phyloP scores from a whole-genome alignment of 2,797 vertebrate species.

The Morelia viridis region DNA sequence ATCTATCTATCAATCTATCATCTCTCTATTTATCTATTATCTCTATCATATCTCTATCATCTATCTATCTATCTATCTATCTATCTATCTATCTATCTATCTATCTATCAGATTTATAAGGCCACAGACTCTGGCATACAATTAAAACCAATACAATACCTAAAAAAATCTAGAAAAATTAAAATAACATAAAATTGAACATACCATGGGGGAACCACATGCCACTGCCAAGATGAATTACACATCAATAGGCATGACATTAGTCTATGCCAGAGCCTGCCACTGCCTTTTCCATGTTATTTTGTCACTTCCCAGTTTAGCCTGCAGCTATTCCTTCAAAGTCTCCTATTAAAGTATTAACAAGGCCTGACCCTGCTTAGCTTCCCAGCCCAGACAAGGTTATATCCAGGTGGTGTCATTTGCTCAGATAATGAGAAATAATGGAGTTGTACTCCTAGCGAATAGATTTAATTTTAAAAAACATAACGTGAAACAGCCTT shows the following conservation, averaged over 20 bases:
- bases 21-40: too few relatives aligned
- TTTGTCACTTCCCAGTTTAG: background rate
- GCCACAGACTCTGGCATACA: background rate
- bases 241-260: background rate
- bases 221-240: background rate
- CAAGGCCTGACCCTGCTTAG: background rate
- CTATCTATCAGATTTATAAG: background rate
- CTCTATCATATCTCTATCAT: too few relatives aligned
- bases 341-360: background rate
- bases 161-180: background rate
- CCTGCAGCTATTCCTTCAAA: background rate
- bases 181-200: background rate
- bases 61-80: too few relatives aligned
- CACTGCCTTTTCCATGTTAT: background rate
- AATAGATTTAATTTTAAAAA: background rate
- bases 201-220: background rate
- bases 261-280: background rate
- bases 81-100: background rate
- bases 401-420: background rate
- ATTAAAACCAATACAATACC: background rate
- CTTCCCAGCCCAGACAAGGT: background rate
- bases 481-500: background rate
- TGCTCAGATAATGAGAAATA: background rate
- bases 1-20: background rate
- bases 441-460: background rate